Base-by-base conservation (phyloP, 2,113 vertebrate species). In the Erythrolamprus reginae region DNA sequence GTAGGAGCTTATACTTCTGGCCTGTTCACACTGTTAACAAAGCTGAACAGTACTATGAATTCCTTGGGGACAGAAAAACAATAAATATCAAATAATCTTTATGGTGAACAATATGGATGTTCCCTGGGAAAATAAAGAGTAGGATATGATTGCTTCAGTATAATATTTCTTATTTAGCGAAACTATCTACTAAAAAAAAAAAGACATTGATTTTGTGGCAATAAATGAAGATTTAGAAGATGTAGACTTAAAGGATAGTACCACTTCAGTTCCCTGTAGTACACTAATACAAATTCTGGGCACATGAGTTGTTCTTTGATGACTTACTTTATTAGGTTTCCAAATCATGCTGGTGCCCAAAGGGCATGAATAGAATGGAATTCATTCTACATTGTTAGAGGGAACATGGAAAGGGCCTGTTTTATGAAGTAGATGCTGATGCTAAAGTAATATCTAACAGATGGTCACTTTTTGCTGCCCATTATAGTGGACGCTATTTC, bases 301-400 rank as follows among this genome's bases (percentile, higher is more conserved):
- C 91, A 95, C 92, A 95, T 92, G 91, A 28, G 61, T 92, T 95
- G 92, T 89, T 94, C 94, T 95, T 94, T 95, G 95, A 95, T 95
- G 93, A 93, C 93, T 96, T 93, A 92, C 91, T 96, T 96, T 96
- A 96, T 96, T 96, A 95, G 93, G 90, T 95, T 96, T 96, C 92
- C 94, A 94, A 95, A 96, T 95, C 93, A 96, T n/a, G 3, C 86
- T 94, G 92, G 92, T 94, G 94, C 94, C 95, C 92, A 94, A 93
- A 96, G 93, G 94, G 94, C 88, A 90, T 92, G 89, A 94, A 93
- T 48, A 94, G 92, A 95, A 96, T 93, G 93, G 93, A 91, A 96
- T 96, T 95, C 96, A 91, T 90, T 95, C 93, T 94, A 94, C 95
- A 94, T 83, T 95, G 91, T 77, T 94, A 94, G 90, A 87, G 70